These are phyloP conservation scores for Pinctada fucata DNA, from an alignment of 2,888 invertebrate species.

Conservation along the genomic window DNA sequence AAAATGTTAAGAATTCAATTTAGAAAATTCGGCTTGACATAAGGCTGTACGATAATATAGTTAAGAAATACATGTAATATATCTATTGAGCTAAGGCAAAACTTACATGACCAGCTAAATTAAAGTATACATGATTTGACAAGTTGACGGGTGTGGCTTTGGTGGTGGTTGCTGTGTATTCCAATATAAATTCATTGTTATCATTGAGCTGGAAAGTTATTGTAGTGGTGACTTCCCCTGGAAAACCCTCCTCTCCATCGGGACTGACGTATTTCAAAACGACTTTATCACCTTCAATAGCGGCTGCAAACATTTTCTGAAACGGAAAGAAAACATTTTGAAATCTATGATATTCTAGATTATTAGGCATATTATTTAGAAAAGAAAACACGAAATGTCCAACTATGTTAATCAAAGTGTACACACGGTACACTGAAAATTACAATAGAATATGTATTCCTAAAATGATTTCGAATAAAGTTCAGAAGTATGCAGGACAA, in stretches of 20 bases:
- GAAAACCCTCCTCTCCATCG: constrained; percentile 90
- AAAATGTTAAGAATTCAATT: too few species aligned
- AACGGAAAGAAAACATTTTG: neutral
- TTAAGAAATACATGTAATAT: too few species aligned
- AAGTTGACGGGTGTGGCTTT: constrained; percentile 91
- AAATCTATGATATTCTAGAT: too few species aligned
- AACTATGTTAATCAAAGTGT: neutral
- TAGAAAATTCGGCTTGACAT: too few species aligned
- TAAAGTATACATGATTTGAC: constrained; percentile 93
- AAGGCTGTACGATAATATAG: too few species aligned
- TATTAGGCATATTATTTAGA: too few species aligned
- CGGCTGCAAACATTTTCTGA: constrained; percentile 81
- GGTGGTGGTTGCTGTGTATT: constrained; percentile 86
- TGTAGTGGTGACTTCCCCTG: constrained; percentile 87
- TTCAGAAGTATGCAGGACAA: too few species aligned
- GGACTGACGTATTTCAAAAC: constrained; percentile 86
- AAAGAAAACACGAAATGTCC: too few species aligned
- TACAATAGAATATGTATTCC: too few species aligned
- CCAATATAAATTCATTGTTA: constrained; percentile 84
- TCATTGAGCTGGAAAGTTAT: constrained; percentile 85
- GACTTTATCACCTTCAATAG: constrained; percentile 82
- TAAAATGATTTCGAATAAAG: too few species aligned
- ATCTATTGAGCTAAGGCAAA: too few species aligned
- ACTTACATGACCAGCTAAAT: constrained; percentile 90
- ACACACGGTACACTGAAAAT: neutral